These are phyloP conservation scores for Cephus rjabovi DNA, from an alignment of 2,888 invertebrate genomes.

Conservation along the genomic window DNA sequence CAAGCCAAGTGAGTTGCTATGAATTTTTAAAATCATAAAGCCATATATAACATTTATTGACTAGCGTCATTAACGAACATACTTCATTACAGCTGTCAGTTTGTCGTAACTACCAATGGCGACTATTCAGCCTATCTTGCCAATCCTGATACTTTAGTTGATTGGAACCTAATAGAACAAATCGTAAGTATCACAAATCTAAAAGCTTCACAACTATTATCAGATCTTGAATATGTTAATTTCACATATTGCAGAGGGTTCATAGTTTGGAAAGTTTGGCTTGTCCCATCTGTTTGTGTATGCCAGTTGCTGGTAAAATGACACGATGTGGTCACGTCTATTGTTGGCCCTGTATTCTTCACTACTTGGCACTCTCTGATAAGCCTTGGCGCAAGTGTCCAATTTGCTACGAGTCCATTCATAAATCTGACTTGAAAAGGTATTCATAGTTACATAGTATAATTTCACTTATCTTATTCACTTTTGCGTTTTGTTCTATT, in stretches of 20 bases:
- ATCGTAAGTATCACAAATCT: conserved; percentile 87
- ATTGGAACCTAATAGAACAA: conserved; percentile 94
- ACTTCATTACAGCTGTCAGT: conserved; percentile 83
- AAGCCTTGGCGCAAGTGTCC: conserved; percentile 88
- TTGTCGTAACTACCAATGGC: conserved; percentile 86
- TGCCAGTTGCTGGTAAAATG: conserved; percentile 89
- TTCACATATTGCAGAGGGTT: conserved; percentile 68
- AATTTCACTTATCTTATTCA: conserved; percentile 45
- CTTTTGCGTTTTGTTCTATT: conserved; percentile 22
- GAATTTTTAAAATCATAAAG: not conserved
- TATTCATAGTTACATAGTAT: conserved; percentile 55
- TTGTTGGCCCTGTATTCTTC: conserved; percentile 95
- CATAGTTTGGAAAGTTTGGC: conserved; percentile 76
- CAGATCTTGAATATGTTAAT: not conserved
- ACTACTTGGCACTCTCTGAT: conserved; percentile 89
- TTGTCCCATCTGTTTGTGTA: conserved; percentile 93
- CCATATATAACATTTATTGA: not conserved
- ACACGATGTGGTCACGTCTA: conserved; percentile 96
- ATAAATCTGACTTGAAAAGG: conserved; percentile 87
- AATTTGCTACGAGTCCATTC: conserved; percentile 88
- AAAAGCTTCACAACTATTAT: conserved; percentile 65
- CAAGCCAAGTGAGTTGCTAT: conserved; percentile 83
- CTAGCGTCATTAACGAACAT: not conserved
- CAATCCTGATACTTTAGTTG: conserved; percentile 90
- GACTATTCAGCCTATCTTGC: conserved; percentile 82